Base-by-base conservation (phyloP, 2,113 vertebrate genomes). In the Esox niger region DNA sequence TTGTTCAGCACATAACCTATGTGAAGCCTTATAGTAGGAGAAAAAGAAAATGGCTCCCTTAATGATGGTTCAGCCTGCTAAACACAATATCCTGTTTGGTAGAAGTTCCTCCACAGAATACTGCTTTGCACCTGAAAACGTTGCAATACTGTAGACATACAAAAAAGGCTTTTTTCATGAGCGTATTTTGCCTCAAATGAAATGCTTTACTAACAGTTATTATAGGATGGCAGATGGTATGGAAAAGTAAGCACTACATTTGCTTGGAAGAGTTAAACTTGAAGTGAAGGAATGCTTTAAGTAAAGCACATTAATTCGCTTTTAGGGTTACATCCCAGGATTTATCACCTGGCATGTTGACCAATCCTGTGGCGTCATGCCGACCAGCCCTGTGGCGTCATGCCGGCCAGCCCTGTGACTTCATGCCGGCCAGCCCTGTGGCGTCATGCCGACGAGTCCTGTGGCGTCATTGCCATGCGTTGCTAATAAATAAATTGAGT, bases 41-140 rank as follows among this genome's bases (percentile, higher is more conserved):
- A 69, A 60, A 64, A 83, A 72, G 75, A 78, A 78, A 72, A 61
- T 74, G 70, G 4, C 31, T 55, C 66, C 70, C 57, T 43, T 64
- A 69, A 77, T 83, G 69, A 68, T 64, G 21, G 23, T 57, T 25
- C 29, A 29, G 52, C 4, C 33, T 62, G 10, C 58, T 49, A 43
- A 56, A 73, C 15, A 62, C 25, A 54, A 64, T 52, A 21, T 68
- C 38, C 56, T 21, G 29, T 46, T 66, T 43, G 61, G 32, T 59
- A 55, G 13, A 31, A 25, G 32, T 25, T 35, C 57, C 55, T 55
- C 20, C 6, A 35, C 64, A 3, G 69, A 58, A 23, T 64, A 21
- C 35, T 43, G 62, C 57, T 43, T 56, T 49, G 68, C 33, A 62
- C 23, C 57, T 67, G 49, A 67, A 66, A 61, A 64, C 46, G 46